Percentiles rank a stretch among this genome's conserved stretches.
These are phyloP conservation scores for Phaedon cochleariae DNA, from an alignment of 2,888 invertebrate species.

Conservation along the genomic window DNA sequence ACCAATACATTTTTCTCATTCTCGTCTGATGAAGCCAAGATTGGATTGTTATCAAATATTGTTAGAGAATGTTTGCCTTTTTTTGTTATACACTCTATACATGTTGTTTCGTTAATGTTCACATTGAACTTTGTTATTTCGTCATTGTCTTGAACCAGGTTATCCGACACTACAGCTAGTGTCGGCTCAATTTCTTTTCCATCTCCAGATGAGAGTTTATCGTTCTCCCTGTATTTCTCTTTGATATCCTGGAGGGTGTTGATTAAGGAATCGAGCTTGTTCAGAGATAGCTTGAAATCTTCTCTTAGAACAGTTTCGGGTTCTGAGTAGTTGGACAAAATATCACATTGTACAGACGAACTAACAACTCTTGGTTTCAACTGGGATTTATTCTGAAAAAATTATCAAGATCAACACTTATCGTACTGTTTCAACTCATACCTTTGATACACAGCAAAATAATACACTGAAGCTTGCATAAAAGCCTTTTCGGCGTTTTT, in stretches of 20 bases:
- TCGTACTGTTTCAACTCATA: background rate
- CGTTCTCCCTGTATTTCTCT: background rate
- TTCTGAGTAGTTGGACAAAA: background rate
- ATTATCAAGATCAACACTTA: background rate
- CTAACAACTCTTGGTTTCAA: background rate
- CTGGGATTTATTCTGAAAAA: conserved; percentile 6
- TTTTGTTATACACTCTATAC: conserved; percentile 11
- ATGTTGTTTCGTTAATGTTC: conserved; percentile 5
- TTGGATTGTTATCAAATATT: background rate
- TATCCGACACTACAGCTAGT: no score
- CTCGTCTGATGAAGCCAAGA: background rate
- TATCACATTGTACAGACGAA: conserved; percentile 13
- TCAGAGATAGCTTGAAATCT: background rate
- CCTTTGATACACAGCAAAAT: conserved; percentile 14
- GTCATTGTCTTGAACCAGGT: no score
- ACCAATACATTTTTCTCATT: background rate
- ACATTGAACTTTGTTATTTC: conserved; percentile 9
- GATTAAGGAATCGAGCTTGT: background rate
- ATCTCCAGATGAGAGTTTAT: background rate
- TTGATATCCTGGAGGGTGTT: background rate
- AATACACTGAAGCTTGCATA: background rate
- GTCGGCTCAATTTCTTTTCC: background rate
- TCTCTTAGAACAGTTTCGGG: background rate
- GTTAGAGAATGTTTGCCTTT: conserved; percentile 6
- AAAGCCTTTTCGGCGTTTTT: conserved; percentile 2